Base-by-base conservation (phyloP, 2,113 vertebrate species). In the Chunga burmeisteri region DNA sequence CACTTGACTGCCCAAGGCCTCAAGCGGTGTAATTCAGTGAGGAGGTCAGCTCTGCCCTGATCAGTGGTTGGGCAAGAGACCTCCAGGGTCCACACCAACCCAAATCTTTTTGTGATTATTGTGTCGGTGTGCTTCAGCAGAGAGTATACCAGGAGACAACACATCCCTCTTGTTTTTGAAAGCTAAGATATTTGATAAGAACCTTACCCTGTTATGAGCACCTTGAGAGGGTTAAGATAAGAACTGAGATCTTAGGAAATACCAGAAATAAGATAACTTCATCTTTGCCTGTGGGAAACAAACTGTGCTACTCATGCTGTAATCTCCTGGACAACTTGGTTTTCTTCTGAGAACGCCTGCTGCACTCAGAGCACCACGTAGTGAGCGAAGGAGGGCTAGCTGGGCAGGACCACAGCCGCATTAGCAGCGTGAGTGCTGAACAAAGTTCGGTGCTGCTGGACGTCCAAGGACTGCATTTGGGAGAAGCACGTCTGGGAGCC, bases 341-440 rank as follows among this genome's bases (percentile, higher is more conserved):
- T 52, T 67, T 67, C 47, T 67, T 65, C 19, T 32, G 73, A 53
- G 72, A 30, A 20, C 12, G 16, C 36, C 13, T 32, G 6, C 52
- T 36, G 72, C 29, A 10, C 52, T 40, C 15, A 5, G 38, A 53
- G 68, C 80, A 65, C 11, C 11, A 1, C 2, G 52, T 4, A 4
- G 63, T 1, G 38, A 50, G 34, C 0, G 2, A 30, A 20, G 49
- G 32, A 42, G 32, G 20, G 13, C 49, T 9, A 1, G 21, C 21
- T 6, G 61, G 59, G 29, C 44, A 44, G 66, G 44, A 77, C 38
- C 23, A 15, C 11, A 8, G 32, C 25, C 34, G n/a, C 61, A 6
- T 14, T 13, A 10, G 52, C 52, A 56, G 36, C 0, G 0, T 16
- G 27, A 61, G 34, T 5, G 23, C 42, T 10, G 14, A 21, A 26